phyloP scores from a whole-genome alignment of 2,888 invertebrate genomes.

The Blastobasis adustella region DNA sequence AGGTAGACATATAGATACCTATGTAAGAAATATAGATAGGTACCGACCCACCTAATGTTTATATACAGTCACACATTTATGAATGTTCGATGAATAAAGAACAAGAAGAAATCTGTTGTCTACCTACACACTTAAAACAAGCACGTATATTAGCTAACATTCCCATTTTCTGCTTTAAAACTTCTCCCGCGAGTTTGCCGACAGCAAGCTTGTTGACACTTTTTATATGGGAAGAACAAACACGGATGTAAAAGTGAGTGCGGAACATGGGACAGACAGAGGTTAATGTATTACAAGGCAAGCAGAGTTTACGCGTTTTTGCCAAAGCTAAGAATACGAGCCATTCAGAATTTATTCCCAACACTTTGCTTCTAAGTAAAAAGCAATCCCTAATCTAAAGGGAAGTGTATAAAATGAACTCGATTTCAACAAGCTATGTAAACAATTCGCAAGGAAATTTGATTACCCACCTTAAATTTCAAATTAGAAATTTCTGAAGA shows the following conservation, averaged over 20 bases:
- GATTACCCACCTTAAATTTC: background rate
- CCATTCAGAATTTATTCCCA: too few relatives aligned
- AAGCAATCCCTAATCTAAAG: too few relatives aligned
- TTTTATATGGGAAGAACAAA: conserved; percentile 19
- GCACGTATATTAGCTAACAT: too few relatives aligned
- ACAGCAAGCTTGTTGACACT: conserved; percentile 17
- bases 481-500: conserved; percentile 1
- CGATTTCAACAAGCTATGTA: background rate
- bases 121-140: too few relatives aligned
- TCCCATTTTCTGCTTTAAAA: too few relatives aligned
- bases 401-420: background rate
- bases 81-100: background rate
- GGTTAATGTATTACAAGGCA: conserved; percentile 9
- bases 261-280: background rate
- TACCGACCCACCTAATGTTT: too few relatives aligned
- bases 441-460: conserved; percentile 3
- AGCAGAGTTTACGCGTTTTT: conserved; percentile 14
- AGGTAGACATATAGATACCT: too few relatives aligned
- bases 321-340: background rate
- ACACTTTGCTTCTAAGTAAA: too few relatives aligned
- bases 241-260: conserved; percentile 24
- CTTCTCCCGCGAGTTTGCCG: background rate
- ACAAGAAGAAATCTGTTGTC: too few relatives aligned
- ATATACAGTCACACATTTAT: conserved; percentile 3
- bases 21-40: too few relatives aligned